A percentile compares a stretch with the other conserved stretches of the same genome.
Evolutionary conservation across 2,113 vertebrate genomes (phyloP).

Genomic region (Erythrolamprus reginae): DNA sequence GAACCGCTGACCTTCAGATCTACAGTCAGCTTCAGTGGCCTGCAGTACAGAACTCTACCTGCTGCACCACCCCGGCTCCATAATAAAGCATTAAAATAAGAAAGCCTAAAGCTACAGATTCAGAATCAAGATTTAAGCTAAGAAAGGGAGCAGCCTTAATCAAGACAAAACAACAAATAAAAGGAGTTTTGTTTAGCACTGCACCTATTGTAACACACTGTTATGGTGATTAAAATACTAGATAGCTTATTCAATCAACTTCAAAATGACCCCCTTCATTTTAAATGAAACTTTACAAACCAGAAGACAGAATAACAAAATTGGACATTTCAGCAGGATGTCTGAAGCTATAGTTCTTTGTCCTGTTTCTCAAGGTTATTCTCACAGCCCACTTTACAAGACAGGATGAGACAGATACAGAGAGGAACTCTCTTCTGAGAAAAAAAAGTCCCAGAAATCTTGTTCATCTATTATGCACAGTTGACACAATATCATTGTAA

Average conservation of each 20-base stretch:
- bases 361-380: not conserved
- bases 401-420: not conserved
- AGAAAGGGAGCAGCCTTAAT: not conserved
- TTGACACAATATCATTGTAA: conserved; percentile 8
- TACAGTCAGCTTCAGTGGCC: no score
- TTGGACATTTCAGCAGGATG: not conserved
- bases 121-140: not conserved
- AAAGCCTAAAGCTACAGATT: not conserved
- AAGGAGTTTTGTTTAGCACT: not conserved
- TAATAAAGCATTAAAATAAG: not conserved
- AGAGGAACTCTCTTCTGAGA: not conserved
- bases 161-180: not conserved
- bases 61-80: no score
- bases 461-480: not conserved
- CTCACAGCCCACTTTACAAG: not conserved
- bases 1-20: no score
- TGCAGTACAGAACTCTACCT: no score
- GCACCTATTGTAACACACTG: not conserved
- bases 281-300: not conserved
- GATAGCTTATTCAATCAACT: not conserved
- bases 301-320: not conserved
- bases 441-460: conserved; percentile 9
- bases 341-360: not conserved
- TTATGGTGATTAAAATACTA: not conserved
- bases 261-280: not conserved